Percentiles rank a stretch among this genome's conserved stretches.
These are phyloP conservation scores for Vidua macroura DNA, from an alignment of 2,113 vertebrate genomes.

Conservation along the genomic window DNA sequence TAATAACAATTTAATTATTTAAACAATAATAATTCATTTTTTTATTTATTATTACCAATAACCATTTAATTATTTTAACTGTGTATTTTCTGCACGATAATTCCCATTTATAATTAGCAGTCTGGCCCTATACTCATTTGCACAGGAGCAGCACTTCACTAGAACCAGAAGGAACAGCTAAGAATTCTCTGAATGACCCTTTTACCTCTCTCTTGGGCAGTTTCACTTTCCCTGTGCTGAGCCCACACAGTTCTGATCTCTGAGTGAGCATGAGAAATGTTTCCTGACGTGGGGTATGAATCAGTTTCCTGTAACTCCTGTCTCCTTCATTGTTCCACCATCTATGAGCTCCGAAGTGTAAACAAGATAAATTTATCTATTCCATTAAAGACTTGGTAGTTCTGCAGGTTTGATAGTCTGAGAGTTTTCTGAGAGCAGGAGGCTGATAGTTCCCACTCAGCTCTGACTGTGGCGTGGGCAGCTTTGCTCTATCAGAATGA, in stretches of 20 bases:
- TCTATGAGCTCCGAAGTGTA: not conserved
- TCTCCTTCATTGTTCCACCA: not conserved
- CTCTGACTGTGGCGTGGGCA: slow-evolving; percentile 2
- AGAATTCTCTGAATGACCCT: not conserved
- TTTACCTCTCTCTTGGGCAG: not conserved
- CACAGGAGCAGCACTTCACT: not conserved
- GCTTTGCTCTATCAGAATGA: slow-evolving; percentile 3
- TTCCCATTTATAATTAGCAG: not conserved
- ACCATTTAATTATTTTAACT: not conserved
- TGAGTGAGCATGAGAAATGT: slow-evolving; percentile 14
- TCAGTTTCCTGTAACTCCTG: not conserved
- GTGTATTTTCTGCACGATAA: not conserved
- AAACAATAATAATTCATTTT: not conserved
- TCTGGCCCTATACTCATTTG: not conserved
- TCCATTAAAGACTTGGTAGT: slow-evolving; percentile 31
- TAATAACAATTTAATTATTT: not conserved
- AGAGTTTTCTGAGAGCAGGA: slow-evolving; percentile 26
- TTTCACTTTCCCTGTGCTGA: not conserved
- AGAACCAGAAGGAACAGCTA: not conserved
- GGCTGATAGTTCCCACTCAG: slow-evolving; percentile 46
- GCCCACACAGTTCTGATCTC: not conserved
- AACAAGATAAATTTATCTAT: slow-evolving; percentile 57
- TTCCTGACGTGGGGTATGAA: slow-evolving; percentile 18
- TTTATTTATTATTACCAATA: not conserved
- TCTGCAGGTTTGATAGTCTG: slow-evolving; percentile 36